Conservation (phyloP, 2,888 invertebrate species). For the Drosophila merina region DNA sequence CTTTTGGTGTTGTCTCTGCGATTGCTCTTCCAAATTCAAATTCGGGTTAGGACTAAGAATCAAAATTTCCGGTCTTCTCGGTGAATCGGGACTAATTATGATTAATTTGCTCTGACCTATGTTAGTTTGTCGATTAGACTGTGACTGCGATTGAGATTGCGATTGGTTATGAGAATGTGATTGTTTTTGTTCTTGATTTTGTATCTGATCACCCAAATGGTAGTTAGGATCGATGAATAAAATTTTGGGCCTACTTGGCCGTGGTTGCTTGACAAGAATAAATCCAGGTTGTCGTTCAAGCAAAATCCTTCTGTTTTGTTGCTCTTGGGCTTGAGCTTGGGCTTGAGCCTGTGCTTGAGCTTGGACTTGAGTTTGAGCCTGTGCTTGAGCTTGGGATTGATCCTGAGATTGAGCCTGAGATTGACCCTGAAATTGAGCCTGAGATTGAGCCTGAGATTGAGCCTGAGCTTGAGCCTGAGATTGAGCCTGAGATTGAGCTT, state of each 20-base stretch:
- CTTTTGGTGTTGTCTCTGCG: background rate
- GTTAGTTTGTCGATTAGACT: too few species aligned
- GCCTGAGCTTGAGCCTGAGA: background rate
- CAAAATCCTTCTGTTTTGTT: background rate
- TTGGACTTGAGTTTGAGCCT: background rate
- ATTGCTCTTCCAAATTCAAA: background rate
- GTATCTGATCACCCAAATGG: background rate
- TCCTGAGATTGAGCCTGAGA: background rate
- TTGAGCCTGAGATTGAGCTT: background rate
- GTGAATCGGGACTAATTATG: too few species aligned
- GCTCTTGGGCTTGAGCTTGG: background rate
- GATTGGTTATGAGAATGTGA: too few species aligned
- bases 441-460: background rate
- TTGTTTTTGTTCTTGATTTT: too few species aligned
- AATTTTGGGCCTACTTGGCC: background rate
- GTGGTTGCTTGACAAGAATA: background rate
- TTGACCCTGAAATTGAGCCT: background rate
- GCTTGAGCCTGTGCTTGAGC: background rate
- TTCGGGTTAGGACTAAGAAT: background rate
- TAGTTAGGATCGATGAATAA: background rate
- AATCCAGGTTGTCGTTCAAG: background rate
- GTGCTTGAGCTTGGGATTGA: background rate
- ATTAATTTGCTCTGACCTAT: too few species aligned
- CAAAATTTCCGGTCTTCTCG: too few species aligned
- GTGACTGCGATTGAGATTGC: background rate